Percentiles rank a stretch among this genome's conserved stretches.
These are phyloP conservation scores for Elysia crispata DNA, from an alignment of 2,888 invertebrate genomes.

Conservation along the genomic window DNA sequence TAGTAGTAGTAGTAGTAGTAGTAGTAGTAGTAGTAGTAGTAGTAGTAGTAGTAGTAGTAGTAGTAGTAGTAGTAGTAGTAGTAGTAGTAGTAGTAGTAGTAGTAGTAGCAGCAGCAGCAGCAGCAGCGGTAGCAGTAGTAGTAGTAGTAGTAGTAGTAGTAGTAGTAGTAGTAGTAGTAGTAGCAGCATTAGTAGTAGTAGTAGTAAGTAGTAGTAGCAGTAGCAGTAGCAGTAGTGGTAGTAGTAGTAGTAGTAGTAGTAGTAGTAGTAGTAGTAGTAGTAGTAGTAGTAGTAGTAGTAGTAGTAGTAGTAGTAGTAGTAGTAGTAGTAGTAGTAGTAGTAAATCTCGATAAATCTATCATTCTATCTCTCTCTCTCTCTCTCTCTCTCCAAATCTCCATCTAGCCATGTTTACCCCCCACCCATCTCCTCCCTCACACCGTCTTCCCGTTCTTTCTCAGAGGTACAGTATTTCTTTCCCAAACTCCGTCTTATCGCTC, in stretches of 20 bases:
- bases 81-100: constrained; percentile 16
- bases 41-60: constrained; percentile 25
- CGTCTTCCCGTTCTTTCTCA: too few species aligned
- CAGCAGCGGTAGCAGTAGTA: neutral
- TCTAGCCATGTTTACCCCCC: neutral
- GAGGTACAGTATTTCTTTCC: too few species aligned
- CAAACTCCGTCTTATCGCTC: too few species aligned
- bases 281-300: constrained; percentile 29
- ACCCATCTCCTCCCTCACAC: too few species aligned
- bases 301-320: constrained; percentile 38
- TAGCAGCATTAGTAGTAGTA: constrained; percentile 26
- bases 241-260: constrained; percentile 23
- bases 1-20: constrained; percentile 1
- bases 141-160: neutral
- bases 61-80: constrained; percentile 28
- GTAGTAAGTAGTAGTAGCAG: neutral
- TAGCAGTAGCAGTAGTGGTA: constrained; percentile 24
- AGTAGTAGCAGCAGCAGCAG: constrained; percentile 9
- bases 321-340: constrained; percentile 18
- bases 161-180: constrained; percentile 18
- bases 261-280: constrained; percentile 14
- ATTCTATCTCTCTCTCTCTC: too few species aligned
- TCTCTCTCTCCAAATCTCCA: too few species aligned
- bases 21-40: neutral
- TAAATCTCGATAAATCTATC: neutral